A percentile compares a stretch with the other conserved stretches of the same genome.
phyloP scores from a whole-genome alignment of 2,888 invertebrate genomes.

The Stenotaenia linearis region DNA sequence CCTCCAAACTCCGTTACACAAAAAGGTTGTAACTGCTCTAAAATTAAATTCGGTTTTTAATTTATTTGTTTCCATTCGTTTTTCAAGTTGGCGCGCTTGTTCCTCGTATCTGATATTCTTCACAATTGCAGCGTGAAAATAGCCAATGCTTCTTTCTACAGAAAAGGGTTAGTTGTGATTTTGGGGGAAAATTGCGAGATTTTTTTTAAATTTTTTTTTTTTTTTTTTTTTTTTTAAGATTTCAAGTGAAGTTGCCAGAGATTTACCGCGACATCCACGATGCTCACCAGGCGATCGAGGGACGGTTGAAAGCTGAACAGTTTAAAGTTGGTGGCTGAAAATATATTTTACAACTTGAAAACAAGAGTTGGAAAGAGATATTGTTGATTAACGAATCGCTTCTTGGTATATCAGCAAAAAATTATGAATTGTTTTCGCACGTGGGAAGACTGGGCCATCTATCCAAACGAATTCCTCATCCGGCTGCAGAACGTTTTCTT shows the following conservation, averaged over 20 bases:
- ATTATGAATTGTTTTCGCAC: slow-evolving; percentile 85
- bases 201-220: slow-evolving; percentile 1
- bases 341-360: slow-evolving; percentile 24
- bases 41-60: background rate
- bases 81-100: slow-evolving; percentile 72
- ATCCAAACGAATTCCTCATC: slow-evolving; percentile 84
- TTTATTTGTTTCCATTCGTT: background rate
- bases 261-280: slow-evolving; percentile 70
- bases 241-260: slow-evolving; percentile 72
- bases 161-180: slow-evolving; percentile 64
- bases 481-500: slow-evolving; percentile 84
- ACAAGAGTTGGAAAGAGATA: slow-evolving; percentile 3
- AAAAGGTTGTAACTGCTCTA: slow-evolving; percentile 57
- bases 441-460: slow-evolving; percentile 97
- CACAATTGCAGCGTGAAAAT: slow-evolving; percentile 96
- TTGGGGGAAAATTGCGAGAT: background rate
- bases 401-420: slow-evolving; percentile 52
- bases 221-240: slow-evolving; percentile 54
- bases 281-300: slow-evolving; percentile 68
- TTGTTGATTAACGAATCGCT: slow-evolving; percentile 24
- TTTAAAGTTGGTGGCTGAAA: slow-evolving; percentile 58
- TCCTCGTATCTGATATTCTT: slow-evolving; percentile 91
- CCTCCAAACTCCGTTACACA: slow-evolving; percentile 66
- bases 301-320: slow-evolving; percentile 88
- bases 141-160: slow-evolving; percentile 88